phyloP scores from a whole-genome alignment of 2,888 invertebrate species.

The Physocephala rufipes region DNA sequence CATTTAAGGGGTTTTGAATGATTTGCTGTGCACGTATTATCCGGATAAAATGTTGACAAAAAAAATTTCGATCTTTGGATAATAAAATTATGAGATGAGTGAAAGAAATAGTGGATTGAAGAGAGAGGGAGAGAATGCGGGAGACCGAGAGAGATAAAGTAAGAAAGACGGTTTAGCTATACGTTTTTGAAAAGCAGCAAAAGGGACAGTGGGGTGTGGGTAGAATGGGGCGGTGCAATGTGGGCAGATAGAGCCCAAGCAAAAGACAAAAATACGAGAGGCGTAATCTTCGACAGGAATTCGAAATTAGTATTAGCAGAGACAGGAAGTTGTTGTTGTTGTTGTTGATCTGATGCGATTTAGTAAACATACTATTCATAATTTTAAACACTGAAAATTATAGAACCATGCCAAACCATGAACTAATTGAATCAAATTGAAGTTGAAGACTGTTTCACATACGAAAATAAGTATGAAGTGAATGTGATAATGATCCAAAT shows the following conservation, averaged over 20 bases:
- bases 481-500: neutral
- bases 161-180: too few relatives aligned
- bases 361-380: conserved; percentile 11
- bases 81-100: conserved; percentile 10
- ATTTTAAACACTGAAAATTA: too few relatives aligned
- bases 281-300: conserved; percentile 30
- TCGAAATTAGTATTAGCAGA: conserved; percentile 25
- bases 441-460: conserved; percentile 58
- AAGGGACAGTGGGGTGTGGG: neutral
- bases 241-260: neutral
- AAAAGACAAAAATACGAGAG: conserved; percentile 12
- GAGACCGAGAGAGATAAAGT: too few relatives aligned
- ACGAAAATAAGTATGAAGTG: conserved; percentile 40
- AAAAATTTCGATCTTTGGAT: conserved; percentile 13
- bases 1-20: conserved; percentile 31
- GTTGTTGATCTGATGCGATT: conserved; percentile 24
- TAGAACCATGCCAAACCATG: conserved; percentile 48
- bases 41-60: neutral
- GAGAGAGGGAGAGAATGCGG: neutral
- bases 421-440: conserved; percentile 66
- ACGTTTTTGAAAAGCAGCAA: too few relatives aligned
- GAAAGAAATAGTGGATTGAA: neutral
- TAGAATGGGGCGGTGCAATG: neutral
- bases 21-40: conserved; percentile 32
- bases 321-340: neutral